These are phyloP conservation scores for Machaerirhynchus nigripectus DNA, from an alignment of 2,113 vertebrate species.

Conservation along the genomic window DNA sequence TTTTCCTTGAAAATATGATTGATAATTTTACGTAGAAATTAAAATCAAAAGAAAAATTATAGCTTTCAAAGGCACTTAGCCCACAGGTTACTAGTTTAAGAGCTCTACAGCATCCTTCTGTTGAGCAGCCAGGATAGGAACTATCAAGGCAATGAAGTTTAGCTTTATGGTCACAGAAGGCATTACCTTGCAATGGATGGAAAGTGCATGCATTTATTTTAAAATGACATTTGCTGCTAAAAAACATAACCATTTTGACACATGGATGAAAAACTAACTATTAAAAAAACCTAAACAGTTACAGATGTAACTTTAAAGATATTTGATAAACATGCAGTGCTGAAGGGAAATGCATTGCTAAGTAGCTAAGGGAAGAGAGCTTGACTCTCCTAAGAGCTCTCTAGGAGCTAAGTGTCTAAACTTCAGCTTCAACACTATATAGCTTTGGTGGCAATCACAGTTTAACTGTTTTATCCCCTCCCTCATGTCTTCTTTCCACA, in stretches of 20 bases:
- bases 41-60: background rate
- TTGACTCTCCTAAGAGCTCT: background rate
- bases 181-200: background rate
- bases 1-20: background rate
- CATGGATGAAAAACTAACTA: background rate
- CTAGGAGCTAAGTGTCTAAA: background rate
- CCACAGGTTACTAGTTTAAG: slow-evolving; percentile 28
- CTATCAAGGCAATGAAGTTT: slow-evolving; percentile 40
- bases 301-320: background rate
- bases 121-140: background rate
- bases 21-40: slow-evolving; percentile 41
- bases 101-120: background rate
- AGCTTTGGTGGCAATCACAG: background rate
- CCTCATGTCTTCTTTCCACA: background rate
- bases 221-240: slow-evolving; percentile 40
- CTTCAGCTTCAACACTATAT: background rate
- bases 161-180: slow-evolving; percentile 12
- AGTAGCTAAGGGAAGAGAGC: background rate
- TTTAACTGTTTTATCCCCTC: background rate
- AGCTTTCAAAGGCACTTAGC: background rate
- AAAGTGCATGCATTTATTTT: slow-evolving; percentile 17
- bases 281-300: background rate
- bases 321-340: background rate
- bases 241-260: background rate
- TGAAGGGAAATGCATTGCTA: background rate